Evolutionary conservation across 2,113 vertebrate species (phyloP), one percentile per base, ranked within the genome.

Genomic region (Bagarius yarrelli): DNA sequence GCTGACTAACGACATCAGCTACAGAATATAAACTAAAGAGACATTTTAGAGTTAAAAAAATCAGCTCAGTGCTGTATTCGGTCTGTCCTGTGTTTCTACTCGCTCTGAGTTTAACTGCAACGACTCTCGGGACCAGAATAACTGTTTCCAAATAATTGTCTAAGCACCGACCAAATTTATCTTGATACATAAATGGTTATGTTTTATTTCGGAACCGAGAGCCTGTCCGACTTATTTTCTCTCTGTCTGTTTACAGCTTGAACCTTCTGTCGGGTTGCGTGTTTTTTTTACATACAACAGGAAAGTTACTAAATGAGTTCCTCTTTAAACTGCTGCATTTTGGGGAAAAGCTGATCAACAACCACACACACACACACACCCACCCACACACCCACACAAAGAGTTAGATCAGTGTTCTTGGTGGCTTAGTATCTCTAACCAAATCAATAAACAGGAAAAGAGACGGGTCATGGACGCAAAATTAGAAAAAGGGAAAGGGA

Each of bases 381-480:
- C 61, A 57, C 25, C n/a, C 13, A 8, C 59, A 8, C 5, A 44
- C 36, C 14, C 21, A 44, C 34, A 23, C 4, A 87, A 53, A 67
- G 40, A 74, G 61, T 6, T 21, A 88, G 87, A 40, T 25, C 75
- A 88, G 84, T 76, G 86, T 81, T 85, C 81, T n/a, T n/a, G n/a
- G n/a, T n/a, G 86, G 87, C 90, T 92, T 87, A 87, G 89, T 84
- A 83, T 83, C 87, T 83, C 86, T 81, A 74, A 83, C 84, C 82
- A 86, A 90, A 91, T 91, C 88, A 88, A 91, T 90, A 85, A 76
- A 85, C 81, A 83, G 83, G 82, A 76, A 40, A 80, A 86, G 86
- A 87, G 84, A 90, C 84, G 85, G 87, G 89, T 87, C 84, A 83
- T 87, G 87, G 88, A 88, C 87, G 85, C 84, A 83, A 86, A 88